Conservation (phyloP, 2,888 invertebrate species). For the Orchesella flavescens region DNA sequence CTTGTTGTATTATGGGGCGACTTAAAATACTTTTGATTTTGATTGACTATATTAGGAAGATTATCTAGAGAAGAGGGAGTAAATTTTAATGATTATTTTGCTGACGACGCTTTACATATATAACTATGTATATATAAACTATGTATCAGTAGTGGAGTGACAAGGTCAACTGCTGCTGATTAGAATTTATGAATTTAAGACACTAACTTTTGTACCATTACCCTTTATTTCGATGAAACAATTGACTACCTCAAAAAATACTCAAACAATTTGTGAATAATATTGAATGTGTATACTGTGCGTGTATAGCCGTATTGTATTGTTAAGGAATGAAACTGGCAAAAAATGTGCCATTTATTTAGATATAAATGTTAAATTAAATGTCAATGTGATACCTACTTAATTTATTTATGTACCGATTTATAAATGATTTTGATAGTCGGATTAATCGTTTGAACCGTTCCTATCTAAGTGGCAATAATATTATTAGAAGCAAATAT, state of each 20-base stretch:
- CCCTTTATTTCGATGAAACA: background rate
- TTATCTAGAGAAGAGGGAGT: too few species aligned
- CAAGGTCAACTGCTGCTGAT: too few species aligned
- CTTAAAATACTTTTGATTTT: background rate
- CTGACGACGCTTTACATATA: constrained; percentile 12
- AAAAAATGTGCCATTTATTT: background rate
- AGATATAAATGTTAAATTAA: too few species aligned
- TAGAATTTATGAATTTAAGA: too few species aligned
- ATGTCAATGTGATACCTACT: background rate
- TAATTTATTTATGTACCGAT: too few species aligned
- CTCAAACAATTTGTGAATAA: background rate
- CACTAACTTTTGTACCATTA: too few species aligned
- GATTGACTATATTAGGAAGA: background rate
- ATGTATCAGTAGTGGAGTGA: too few species aligned
- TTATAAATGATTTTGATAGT: too few species aligned
- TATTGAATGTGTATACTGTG: background rate
- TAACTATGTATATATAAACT: background rate
- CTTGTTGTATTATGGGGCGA: constrained; percentile 41
- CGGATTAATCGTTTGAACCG: too few species aligned
- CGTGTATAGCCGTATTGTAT: background rate
- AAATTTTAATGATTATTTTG: constrained; percentile 2
- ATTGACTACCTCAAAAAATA: constrained; percentile 29
- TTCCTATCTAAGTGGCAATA: too few species aligned
- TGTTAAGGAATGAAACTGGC: background rate
- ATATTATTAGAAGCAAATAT: too few species aligned